phyloP scores from a whole-genome alignment of 1,140 invertebrate species.

The Monochamus saltuarius region DNA sequence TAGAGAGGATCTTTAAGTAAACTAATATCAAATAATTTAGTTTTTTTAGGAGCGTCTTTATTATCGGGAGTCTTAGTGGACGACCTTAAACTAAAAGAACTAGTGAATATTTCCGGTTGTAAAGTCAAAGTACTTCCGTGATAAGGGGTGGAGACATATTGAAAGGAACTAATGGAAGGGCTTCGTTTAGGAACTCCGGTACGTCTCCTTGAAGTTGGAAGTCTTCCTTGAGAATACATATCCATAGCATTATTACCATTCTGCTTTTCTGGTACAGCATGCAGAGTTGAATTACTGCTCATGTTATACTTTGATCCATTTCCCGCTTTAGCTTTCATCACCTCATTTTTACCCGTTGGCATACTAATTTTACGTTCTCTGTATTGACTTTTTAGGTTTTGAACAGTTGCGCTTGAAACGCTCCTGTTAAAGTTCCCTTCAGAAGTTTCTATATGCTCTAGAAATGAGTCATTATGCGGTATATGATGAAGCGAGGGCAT shows the following conservation, averaged over 20 bases:
- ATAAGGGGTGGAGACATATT: slow-evolving; percentile 80
- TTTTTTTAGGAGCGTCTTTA: slow-evolving; percentile 51
- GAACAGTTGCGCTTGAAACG: slow-evolving; percentile 59
- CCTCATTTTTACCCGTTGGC: slow-evolving; percentile 52
- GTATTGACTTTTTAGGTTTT: slow-evolving; percentile 52
- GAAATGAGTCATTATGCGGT: slow-evolving; percentile 43
- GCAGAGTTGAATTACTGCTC: slow-evolving; percentile 57
- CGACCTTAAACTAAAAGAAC: slow-evolving; percentile 73
- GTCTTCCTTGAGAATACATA: slow-evolving; percentile 37
- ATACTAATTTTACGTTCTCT: slow-evolving; percentile 57
- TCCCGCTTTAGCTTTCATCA: slow-evolving; percentile 37
- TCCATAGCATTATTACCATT: slow-evolving; percentile 42
- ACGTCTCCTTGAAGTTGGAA: slow-evolving; percentile 35
- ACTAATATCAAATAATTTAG: slow-evolving; percentile 74
- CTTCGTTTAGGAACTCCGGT: slow-evolving; percentile 60
- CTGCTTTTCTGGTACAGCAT: slow-evolving; percentile 58
- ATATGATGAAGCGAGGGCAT: slow-evolving; percentile 40
- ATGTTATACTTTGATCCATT: slow-evolving; percentile 38
- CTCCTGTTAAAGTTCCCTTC: slow-evolving; percentile 49
- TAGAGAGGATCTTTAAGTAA: slow-evolving; percentile 77
- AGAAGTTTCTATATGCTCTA: slow-evolving; percentile 38
- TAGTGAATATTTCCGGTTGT: slow-evolving; percentile 74
- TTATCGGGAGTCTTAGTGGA: slow-evolving; percentile 37
- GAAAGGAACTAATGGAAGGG: slow-evolving; percentile 77
- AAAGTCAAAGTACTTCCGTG: slow-evolving; percentile 79